phyloP scores from a whole-genome alignment of 2,888 invertebrate species.

The Dione vanillae region DNA sequence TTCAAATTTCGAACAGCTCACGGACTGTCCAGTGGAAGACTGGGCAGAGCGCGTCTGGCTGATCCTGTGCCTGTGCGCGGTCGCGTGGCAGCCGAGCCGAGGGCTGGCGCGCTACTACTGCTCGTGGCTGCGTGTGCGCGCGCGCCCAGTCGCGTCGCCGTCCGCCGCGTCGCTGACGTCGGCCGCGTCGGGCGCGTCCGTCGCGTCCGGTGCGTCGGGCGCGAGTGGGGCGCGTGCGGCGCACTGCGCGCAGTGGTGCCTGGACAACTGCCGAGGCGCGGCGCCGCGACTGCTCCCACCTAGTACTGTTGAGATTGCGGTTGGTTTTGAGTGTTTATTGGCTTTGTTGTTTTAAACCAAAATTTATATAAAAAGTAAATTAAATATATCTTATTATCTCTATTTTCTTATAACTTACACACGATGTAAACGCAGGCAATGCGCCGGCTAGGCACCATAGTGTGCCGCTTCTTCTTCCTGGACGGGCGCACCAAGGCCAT shows the following conservation, averaged over 20 bases:
- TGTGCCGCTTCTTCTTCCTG: slow-evolving; percentile 96
- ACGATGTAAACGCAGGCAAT: slow-evolving; percentile 86
- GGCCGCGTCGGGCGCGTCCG: slow-evolving; percentile 53
- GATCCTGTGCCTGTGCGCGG: slow-evolving; percentile 93
- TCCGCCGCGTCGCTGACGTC: slow-evolving; percentile 52
- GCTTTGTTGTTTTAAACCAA: no score
- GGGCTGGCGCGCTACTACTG: slow-evolving; percentile 91
- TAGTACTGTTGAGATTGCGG: slow-evolving; percentile 96
- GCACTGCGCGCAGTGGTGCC: slow-evolving; percentile 97
- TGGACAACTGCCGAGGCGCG: slow-evolving; percentile 95
- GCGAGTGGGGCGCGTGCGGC: slow-evolving; percentile 62
- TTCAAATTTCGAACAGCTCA: slow-evolving; percentile 73
- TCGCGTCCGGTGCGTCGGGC: slow-evolving; percentile 42
- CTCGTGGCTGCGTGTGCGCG: slow-evolving; percentile 72
- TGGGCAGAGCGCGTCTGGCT: slow-evolving; percentile 95
- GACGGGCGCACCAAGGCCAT: slow-evolving; percentile 98
- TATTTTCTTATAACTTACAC: no score
- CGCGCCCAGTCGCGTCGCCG: slow-evolving; percentile 52
- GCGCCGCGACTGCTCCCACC: slow-evolving; percentile 94
- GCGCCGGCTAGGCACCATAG: slow-evolving; percentile 95
- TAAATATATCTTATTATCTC: no score
- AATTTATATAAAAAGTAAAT: no score
- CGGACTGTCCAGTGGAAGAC: slow-evolving; percentile 93
- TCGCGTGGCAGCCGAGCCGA: slow-evolving; percentile 96
- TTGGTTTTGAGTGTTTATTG: slow-evolving; percentile 59